Percentiles rank a stretch among this genome's conserved stretches.
Conservation (phyloP, 2,113 vertebrate species). For the Halichoeres trimaculatus region DNA sequence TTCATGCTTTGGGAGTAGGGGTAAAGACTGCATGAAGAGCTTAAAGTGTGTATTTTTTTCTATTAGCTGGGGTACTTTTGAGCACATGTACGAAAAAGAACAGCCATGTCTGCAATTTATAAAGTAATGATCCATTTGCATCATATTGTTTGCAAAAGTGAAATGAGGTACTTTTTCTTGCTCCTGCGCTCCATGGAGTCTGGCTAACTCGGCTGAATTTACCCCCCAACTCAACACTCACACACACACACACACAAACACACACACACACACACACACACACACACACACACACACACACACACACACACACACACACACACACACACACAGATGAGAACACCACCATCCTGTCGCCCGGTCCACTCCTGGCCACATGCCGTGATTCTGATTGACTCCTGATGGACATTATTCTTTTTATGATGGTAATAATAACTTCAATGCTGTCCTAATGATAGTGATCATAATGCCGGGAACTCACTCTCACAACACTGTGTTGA, state of each 20-base stretch:
- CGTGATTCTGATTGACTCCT: slow-evolving; percentile 75
- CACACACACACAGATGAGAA: neutral
- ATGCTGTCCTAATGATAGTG: slow-evolving; percentile 66
- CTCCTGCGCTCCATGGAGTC: slow-evolving; percentile 28
- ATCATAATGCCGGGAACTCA: slow-evolving; percentile 61
- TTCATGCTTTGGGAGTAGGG: neutral
- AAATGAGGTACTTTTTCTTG: slow-evolving; percentile 21
- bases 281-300: neutral
- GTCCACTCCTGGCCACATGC: slow-evolving; percentile 62
- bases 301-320: neutral
- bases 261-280: neutral
- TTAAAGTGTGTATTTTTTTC: neutral
- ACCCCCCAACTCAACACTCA: slow-evolving; percentile 2
- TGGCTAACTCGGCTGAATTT: slow-evolving; percentile 8
- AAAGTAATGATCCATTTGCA: neutral
- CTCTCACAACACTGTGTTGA: slow-evolving; percentile 48
- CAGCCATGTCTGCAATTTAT: neutral
- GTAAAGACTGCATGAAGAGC: neutral
- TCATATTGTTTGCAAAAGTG: neutral
- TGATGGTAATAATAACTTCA: slow-evolving; percentile 68
- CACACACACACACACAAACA: neutral
- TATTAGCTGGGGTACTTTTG: neutral
- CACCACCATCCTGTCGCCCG: neutral
- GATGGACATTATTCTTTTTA: slow-evolving; percentile 73
- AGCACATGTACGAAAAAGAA: neutral